These are phyloP conservation scores for Drosophila ambigua DNA, from an alignment of 1,140 invertebrate species.

Conservation along the genomic window DNA sequence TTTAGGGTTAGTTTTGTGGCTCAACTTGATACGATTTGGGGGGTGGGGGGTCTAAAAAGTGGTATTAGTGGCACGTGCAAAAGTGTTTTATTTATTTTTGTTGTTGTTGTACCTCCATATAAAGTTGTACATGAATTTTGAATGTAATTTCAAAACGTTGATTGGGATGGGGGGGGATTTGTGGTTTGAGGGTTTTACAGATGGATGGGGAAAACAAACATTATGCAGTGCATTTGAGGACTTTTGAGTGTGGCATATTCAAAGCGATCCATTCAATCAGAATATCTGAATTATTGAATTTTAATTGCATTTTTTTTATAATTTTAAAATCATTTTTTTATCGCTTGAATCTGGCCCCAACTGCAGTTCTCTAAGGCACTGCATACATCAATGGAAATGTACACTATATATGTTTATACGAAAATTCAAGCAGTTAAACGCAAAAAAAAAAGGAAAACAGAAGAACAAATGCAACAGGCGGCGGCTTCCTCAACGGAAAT, in stretches of 20 bases:
- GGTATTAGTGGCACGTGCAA: conserved; percentile 38
- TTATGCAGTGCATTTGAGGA: conserved; percentile 6
- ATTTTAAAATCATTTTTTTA: neutral
- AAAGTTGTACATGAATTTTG: conserved; percentile 21
- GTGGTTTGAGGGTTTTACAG: conserved; percentile 9
- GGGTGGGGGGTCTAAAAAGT: neutral
- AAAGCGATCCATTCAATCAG: too few species aligned
- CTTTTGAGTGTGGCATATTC: neutral
- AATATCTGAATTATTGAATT: too few species aligned
- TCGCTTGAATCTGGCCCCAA: too few species aligned
- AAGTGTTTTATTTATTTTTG: neutral
- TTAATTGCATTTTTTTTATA: too few species aligned
- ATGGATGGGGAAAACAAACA: conserved; percentile 41
- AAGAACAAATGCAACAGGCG: conserved; percentile 37
- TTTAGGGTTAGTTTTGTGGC: conserved; percentile 25
- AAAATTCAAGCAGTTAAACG: conserved; percentile 38
- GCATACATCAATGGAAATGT: conserved; percentile 15
- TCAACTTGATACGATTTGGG: conserved; percentile 3
- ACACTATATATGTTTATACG: conserved; percentile 18
- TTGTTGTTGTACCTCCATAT: conserved; percentile 20
- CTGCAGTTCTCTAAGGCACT: neutral
- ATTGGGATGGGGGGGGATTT: neutral
- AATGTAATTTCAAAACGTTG: conserved; percentile 18
- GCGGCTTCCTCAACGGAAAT: conserved; percentile 39
- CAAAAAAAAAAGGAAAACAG: conserved; percentile 20